Evolutionary conservation across 1,140 invertebrate species (phyloP).

Genomic region (Anastrepha ludens): DNA sequence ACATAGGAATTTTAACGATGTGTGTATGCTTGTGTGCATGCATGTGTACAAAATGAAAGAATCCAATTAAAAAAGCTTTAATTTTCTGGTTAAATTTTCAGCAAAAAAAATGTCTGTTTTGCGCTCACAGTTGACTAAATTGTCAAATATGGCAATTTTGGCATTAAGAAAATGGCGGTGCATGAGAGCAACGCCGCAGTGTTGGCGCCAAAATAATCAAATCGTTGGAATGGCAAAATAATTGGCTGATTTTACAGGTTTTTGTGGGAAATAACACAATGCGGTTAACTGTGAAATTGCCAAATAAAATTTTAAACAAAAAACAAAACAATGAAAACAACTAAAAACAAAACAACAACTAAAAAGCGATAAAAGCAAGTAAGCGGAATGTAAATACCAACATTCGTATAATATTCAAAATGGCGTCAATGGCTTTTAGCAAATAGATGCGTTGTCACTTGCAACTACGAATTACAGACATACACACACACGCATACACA

Average conservation of each 20-base stretch:
- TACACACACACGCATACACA: not conserved
- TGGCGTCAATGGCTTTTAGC: conserved; percentile 46
- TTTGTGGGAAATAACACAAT: conserved; percentile 1
- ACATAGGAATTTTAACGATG: not conserved
- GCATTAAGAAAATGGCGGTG: not conserved
- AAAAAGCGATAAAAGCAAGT: not conserved
- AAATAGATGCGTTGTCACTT: conserved; percentile 41
- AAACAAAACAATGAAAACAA: not conserved
- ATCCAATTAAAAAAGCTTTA: conserved; percentile 8
- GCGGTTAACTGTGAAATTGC: conserved; percentile 43
- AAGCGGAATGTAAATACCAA: not conserved
- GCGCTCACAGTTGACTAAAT: not conserved
- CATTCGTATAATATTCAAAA: conserved; percentile 43
- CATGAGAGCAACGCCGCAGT: not conserved
- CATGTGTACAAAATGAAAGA: not conserved
- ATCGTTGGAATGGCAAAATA: conserved; percentile 32
- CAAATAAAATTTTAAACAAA: conserved; percentile 9
- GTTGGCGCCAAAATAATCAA: not conserved
- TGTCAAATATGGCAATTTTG: not conserved
- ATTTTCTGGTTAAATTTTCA: not conserved
- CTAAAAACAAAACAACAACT: not conserved
- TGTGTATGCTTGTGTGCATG: not conserved
- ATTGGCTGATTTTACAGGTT: not conserved
- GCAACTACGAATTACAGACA: not conserved
- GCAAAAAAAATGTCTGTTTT: not conserved